Conservation (phyloP, 2,888 invertebrate genomes). For the Seira sanloemensis region DNA sequence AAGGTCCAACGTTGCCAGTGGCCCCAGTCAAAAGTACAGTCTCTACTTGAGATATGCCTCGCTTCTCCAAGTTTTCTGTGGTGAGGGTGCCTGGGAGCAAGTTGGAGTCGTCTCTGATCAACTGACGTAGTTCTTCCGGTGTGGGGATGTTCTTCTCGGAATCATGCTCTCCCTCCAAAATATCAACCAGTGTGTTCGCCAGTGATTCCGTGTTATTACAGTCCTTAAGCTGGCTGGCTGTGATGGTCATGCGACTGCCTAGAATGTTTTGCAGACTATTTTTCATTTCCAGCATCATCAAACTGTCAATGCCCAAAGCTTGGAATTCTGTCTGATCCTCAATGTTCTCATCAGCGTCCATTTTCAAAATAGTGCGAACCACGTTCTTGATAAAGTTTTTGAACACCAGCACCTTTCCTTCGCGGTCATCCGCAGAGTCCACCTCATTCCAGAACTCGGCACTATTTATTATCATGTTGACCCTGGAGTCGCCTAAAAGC, state of each 20-base stretch:
- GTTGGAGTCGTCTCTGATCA: constrained; percentile 43
- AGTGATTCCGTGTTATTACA: constrained; percentile 40
- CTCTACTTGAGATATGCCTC: not conserved
- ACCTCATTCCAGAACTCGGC: constrained; percentile 57
- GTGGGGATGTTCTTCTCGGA: not conserved
- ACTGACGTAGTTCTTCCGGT: constrained; percentile 21
- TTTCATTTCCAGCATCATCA: constrained; percentile 61
- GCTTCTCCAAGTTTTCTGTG: not conserved
- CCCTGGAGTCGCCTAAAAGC: constrained; percentile 16
- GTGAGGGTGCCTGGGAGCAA: constrained; percentile 31
- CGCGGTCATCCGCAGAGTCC: constrained; percentile 24
- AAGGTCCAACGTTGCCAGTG: constrained; percentile 53
- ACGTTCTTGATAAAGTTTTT: constrained; percentile 28
- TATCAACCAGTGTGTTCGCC: constrained; percentile 31
- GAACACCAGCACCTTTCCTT: constrained; percentile 31
- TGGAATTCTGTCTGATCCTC: constrained; percentile 42
- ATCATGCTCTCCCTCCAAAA: constrained; percentile 17
- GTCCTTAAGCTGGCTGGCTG: constrained; percentile 45
- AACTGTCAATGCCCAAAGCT: constrained; percentile 53
- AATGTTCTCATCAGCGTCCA: constrained; percentile 47
- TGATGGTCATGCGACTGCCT: constrained; percentile 38
- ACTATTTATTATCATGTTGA: not conserved
- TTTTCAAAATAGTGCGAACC: constrained; percentile 26
- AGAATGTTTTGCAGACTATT: constrained; percentile 54
- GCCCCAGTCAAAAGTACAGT: constrained; percentile 49